A percentile compares a stretch with the other conserved stretches of the same genome.
phyloP scores from a whole-genome alignment of 2,888 invertebrate species.

The Drosophila greeni region DNA sequence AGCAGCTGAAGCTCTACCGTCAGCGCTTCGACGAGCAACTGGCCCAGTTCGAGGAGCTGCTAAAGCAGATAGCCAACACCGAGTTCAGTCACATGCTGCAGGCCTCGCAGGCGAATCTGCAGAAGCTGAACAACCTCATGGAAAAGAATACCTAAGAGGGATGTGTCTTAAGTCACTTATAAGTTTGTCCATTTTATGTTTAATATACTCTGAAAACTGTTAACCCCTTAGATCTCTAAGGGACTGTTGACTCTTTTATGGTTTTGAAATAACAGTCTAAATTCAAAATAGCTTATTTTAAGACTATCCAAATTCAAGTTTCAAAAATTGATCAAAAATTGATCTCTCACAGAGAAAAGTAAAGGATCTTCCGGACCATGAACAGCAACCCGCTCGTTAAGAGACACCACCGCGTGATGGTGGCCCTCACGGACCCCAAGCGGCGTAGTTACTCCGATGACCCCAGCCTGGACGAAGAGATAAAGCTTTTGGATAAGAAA shows the following conservation, averaged over 20 bases:
- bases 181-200: neutral
- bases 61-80: constrained; percentile 6
- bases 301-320: constrained; percentile 23
- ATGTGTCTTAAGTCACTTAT: neutral
- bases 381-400: neutral
- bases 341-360: neutral
- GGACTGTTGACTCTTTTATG: neutral
- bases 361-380: constrained; percentile 5
- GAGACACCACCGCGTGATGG: constrained; percentile 52
- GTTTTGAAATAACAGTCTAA: constrained; percentile 12
- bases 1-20: constrained; percentile 25
- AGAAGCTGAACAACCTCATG: constrained; percentile 6
- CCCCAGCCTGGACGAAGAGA: constrained; percentile 24
- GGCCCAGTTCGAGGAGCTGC: constrained; percentile 21
- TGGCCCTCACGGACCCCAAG: constrained; percentile 51
- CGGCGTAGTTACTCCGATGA: constrained; percentile 27
- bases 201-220: neutral
- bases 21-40: constrained; percentile 19
- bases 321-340: constrained; percentile 21
- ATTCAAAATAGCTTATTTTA: constrained; percentile 13
- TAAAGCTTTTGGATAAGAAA: constrained; percentile 50
- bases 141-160: neutral
- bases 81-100: constrained; percentile 20
- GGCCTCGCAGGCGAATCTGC: constrained; percentile 13
- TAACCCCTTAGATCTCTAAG: neutral